Percentiles rank a stretch among this genome's conserved stretches.
Evolutionary conservation across 1,140 invertebrate genomes (phyloP).

Genomic region (Calosoma granatense): DNA sequence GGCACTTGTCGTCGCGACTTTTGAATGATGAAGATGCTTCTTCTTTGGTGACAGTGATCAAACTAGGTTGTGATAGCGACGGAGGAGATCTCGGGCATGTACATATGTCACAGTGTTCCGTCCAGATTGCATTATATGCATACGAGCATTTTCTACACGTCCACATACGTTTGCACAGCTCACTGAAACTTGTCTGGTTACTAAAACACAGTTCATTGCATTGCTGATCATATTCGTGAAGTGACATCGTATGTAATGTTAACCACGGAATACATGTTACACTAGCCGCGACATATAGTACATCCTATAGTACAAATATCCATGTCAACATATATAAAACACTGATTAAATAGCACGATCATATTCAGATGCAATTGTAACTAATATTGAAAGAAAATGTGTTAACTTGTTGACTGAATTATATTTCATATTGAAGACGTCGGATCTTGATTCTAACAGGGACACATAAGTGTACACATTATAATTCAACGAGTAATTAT

Average conservation of each 20-base stretch:
- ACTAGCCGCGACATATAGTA: neutral
- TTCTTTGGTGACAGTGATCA: slow-evolving; percentile 57
- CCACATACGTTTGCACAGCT: slow-evolving; percentile 56
- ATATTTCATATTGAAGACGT: too few relatives aligned
- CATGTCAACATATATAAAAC: neutral
- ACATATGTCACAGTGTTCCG: slow-evolving; percentile 69
- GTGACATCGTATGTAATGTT: too few relatives aligned
- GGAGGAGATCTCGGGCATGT: slow-evolving; percentile 51
- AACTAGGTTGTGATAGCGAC: slow-evolving; percentile 52
- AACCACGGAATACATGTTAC: neutral
- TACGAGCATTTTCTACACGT: slow-evolving; percentile 79
- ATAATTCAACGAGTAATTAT: too few relatives aligned
- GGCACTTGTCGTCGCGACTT: neutral
- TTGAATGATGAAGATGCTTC: neutral
- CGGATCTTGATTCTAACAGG: too few relatives aligned
- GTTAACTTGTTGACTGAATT: too few relatives aligned
- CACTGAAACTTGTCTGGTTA: slow-evolving; percentile 21
- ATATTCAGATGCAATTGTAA: too few relatives aligned
- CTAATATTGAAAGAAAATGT: too few relatives aligned
- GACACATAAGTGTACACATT: too few relatives aligned
- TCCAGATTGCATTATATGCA: slow-evolving; percentile 74
- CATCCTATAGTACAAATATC: too few relatives aligned
- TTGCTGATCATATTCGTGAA: neutral
- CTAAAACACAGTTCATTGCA: slow-evolving; percentile 12
- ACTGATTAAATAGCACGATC: neutral